phyloP scores from a whole-genome alignment of 2,797 vertebrate genomes.

The Nothura maculosa region DNA sequence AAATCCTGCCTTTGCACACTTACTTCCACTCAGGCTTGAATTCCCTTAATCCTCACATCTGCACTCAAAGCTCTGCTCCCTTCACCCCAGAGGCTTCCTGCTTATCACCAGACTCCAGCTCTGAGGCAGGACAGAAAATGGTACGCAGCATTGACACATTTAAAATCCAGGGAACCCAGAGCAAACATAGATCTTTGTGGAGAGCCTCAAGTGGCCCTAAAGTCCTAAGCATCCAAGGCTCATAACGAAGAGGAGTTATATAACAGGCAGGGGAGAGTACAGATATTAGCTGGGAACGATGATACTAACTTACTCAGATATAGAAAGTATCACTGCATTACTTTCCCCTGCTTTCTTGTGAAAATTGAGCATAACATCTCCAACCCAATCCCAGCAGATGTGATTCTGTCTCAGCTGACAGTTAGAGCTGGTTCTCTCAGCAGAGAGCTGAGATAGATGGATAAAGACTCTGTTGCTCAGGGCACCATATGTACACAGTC shows the following conservation, averaged over 20 bases:
- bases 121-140: not conserved
- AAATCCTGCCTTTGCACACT: not conserved
- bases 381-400: not conserved
- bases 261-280: not conserved
- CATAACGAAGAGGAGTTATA: not conserved
- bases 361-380: not conserved
- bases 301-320: not conserved
- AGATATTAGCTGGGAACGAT: not conserved
- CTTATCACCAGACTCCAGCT: not conserved
- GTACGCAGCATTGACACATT: not conserved
- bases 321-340: not conserved
- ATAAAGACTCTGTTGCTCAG: not conserved
- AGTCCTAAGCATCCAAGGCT: not conserved
- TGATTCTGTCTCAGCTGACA: not conserved
- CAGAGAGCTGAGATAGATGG: not conserved
- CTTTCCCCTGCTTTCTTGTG: not conserved
- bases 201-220: not conserved
- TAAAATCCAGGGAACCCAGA: not conserved
- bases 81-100: not conserved
- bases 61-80: not conserved
- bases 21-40: not conserved
- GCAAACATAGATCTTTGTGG: not conserved
- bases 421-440: not conserved
- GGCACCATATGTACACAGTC: not conserved
- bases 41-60: fast-evolving